Conservation (phyloP, 2,113 vertebrate species). For the Eretmochelys imbricata region DNA sequence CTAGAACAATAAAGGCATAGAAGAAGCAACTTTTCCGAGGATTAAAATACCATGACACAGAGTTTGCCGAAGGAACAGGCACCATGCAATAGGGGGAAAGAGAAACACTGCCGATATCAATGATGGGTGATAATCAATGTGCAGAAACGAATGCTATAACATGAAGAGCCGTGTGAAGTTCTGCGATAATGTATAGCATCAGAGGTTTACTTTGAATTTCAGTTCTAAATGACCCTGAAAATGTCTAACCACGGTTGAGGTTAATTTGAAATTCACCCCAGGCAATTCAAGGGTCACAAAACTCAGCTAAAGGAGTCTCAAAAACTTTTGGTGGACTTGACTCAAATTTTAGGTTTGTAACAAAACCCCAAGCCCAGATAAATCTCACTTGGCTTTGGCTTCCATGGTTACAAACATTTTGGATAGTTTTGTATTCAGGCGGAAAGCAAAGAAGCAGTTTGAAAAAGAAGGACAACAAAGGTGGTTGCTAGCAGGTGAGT, state of each 20-base stretch:
- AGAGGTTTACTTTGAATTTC: not conserved
- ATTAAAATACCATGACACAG: fast-evolving
- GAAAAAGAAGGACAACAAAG: not conserved
- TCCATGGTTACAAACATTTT: not conserved
- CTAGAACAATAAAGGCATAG: not conserved
- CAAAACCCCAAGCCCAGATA: not conserved
- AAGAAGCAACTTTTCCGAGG: not conserved
- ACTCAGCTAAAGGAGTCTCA: not conserved
- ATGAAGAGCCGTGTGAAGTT: not conserved
- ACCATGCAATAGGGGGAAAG: not conserved
- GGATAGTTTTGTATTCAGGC: not conserved
- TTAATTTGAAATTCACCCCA: not conserved
- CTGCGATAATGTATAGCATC: not conserved
- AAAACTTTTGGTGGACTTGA: not conserved
- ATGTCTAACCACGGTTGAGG: not conserved
- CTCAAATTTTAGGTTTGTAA: not conserved
- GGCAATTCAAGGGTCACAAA: not conserved
- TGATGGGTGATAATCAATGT: not conserved
- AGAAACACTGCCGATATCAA: not conserved
- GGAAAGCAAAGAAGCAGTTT: not conserved
- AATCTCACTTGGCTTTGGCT: not conserved
- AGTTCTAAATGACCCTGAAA: not conserved
- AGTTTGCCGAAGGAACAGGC: not conserved
- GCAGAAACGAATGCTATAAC: not conserved
- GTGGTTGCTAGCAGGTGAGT: not conserved